Evolutionary conservation across 1,140 invertebrate genomes (phyloP).

Genomic region (Euwallacea similis): DNA sequence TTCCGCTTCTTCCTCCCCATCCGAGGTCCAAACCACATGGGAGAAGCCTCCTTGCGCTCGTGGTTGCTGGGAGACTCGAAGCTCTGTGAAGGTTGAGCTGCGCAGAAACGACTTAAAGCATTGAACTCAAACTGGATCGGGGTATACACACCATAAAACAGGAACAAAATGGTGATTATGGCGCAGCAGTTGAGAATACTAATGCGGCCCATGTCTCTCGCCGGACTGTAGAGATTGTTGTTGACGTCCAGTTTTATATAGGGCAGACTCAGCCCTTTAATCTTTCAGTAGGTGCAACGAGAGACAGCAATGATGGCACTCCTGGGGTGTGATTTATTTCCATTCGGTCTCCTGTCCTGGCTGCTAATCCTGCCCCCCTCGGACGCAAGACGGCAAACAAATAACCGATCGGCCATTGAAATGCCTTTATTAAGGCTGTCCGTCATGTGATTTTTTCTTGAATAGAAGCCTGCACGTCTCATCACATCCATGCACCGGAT

Average conservation of each 20-base stretch:
- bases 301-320: conserved; percentile 10
- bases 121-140: not conserved
- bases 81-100: not conserved
- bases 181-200: conserved; percentile 17
- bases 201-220: conserved; percentile 15
- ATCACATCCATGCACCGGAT: not conserved
- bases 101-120: not conserved
- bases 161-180: conserved; percentile 5
- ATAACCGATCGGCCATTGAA: not conserved
- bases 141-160: conserved; percentile 10
- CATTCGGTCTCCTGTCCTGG: not conserved
- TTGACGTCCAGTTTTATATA: conserved; percentile 20
- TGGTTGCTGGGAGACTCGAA: conserved; percentile 17
- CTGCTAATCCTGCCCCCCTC: conserved; percentile 2
- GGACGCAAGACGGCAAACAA: not conserved
- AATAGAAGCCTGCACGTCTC: no score
- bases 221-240: not conserved
- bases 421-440: no score
- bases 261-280: conserved; percentile 9
- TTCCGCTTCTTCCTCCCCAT: conserved; percentile 38
- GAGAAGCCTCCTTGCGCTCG: conserved; percentile 15
- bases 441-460: no score
- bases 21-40: conserved; percentile 40
- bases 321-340: conserved; percentile 30
- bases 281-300: conserved; percentile 7